Base-by-base conservation (phyloP, 2,888 invertebrate genomes). In the Candidula unifasciata region DNA sequence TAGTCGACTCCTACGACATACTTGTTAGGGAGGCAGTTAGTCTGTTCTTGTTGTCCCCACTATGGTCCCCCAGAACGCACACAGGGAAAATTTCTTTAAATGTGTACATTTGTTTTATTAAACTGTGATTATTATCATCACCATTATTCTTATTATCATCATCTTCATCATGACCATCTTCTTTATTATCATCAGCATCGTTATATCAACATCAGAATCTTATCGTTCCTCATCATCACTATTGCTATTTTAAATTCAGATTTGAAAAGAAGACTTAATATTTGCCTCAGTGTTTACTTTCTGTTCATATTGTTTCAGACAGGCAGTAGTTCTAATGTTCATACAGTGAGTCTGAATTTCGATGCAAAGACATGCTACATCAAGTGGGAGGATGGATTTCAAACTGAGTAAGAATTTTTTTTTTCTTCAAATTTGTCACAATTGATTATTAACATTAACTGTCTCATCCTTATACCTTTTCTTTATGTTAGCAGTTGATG, bases 351-450 rank as follows among this genome's bases (percentile, higher is more conserved):
- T 66, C 37, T 86, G 60, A 82, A 86, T 52, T 60, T 69, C n/a
- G 44, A 30, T 73, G 80, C 80, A 10, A 74, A 68, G 52, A 69
- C 27, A 13, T 54, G 82, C 21, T 74, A 52, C 44, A 60, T 85
- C 30, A 85, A 37, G 10, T 86, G 85, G 85, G 74, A 73, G 16
- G 86, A 86, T 80, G 83, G 86, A 54, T 69, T 82, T n/a, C 68
- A 85, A 64, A 69, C 86, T 27, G 68, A 79, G 86, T 86, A 27
- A 74, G 74, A 66, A 52, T 52, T 37, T 27, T 33, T 44, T 69
- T 52, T 37, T 27, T 33, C 27, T 2, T 27, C 37, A 33, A 33
- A 33, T 35, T 24, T 18, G 27, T 60, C 18, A 24, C 60, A 21
- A 24, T 21, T n/a, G 24, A 60, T 3, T 13, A 21, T 24, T 37